Conservation (phyloP, 2,113 vertebrate species). For the Dasyprocta punctata region DNA sequence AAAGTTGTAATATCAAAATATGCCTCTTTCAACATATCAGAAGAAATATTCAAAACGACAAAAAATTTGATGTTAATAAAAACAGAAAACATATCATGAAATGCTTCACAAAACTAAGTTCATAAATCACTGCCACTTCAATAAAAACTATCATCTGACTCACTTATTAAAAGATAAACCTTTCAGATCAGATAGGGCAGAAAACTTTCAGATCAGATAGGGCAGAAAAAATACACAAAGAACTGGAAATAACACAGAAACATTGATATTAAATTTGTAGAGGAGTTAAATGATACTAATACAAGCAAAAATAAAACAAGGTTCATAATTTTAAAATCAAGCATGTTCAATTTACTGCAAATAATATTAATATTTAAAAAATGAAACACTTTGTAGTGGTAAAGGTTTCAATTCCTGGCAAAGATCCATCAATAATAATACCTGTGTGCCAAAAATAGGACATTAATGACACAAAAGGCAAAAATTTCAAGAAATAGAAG, state of each 20-base stretch:
- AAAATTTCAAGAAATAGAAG: not conserved
- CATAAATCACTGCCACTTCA: not conserved
- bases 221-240: not conserved
- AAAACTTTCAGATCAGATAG: not conserved
- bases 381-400: not conserved
- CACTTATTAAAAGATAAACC: not conserved
- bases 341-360: not conserved
- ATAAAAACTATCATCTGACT: constrained; percentile 10
- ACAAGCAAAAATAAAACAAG: not conserved
- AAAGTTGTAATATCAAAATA: not conserved
- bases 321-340: not conserved
- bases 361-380: not conserved
- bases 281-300: not conserved
- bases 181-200: not conserved
- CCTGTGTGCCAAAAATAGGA: not conserved
- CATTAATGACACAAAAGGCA: not conserved
- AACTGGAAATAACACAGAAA: not conserved
- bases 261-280: not conserved
- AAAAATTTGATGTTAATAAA: not conserved
- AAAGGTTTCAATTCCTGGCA: not conserved
- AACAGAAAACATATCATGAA: not conserved
- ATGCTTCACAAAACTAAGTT: not conserved
- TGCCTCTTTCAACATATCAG: not conserved
- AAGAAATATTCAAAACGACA: not conserved
- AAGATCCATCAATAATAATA: not conserved